These are phyloP conservation scores for Steinernema hermaphroditum DNA, from an alignment of 2,888 invertebrate species.

Conservation along the genomic window DNA sequence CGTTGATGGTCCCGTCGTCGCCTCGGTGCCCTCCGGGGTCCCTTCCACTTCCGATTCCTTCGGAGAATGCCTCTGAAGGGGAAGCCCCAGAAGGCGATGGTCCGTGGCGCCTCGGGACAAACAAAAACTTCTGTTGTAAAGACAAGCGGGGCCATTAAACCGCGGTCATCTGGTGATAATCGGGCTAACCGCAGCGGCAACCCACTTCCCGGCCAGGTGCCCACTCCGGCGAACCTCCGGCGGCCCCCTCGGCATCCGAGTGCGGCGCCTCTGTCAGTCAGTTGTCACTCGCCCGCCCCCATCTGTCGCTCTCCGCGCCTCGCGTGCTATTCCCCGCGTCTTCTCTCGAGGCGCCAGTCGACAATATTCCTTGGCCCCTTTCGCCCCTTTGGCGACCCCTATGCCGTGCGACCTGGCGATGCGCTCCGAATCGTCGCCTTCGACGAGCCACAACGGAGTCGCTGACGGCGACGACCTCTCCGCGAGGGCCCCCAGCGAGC, in stretches of 20 bases:
- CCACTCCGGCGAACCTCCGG: not conserved
- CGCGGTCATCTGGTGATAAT: constrained; percentile 1
- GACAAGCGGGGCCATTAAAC: not conserved
- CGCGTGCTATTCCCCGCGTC: not conserved
- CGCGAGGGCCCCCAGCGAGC: not conserved
- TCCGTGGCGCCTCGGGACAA: too few relatives aligned
- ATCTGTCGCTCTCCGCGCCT: constrained; percentile 1
- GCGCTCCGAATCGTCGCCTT: constrained; percentile 28
- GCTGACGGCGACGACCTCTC: not conserved
- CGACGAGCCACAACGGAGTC: constrained; percentile 20
- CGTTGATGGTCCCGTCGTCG: too few relatives aligned
- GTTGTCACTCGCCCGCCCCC: constrained; percentile 17
- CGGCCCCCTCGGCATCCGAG: not conserved
- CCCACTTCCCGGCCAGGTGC: constrained; percentile 5
- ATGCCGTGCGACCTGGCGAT: constrained; percentile 21
- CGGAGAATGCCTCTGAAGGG: too few relatives aligned
- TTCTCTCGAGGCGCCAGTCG: not conserved
- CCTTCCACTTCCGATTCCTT: too few relatives aligned
- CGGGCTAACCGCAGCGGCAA: not conserved
- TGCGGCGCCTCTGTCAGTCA: constrained; percentile 19
- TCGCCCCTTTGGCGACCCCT: constrained; percentile 12
- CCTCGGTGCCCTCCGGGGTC: too few relatives aligned
- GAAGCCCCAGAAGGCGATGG: too few relatives aligned
- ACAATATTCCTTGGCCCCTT: not conserved
- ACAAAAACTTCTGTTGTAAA: not conserved